Evolutionary conservation across 2,888 invertebrate species (phyloP).

Genomic region (Elegia similella): DNA sequence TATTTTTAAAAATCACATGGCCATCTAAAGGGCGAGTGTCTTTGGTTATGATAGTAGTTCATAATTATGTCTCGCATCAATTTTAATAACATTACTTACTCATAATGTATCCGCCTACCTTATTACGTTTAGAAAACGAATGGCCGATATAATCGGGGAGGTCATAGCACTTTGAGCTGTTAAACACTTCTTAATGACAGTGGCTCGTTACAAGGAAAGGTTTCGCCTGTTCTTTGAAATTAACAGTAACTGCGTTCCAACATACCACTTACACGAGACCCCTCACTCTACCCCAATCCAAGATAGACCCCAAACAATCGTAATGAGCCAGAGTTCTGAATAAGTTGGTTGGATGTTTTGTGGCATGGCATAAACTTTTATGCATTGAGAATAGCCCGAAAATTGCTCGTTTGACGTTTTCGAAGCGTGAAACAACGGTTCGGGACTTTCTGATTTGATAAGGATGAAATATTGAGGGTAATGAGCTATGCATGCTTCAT

Average conservation of each 20-base stretch:
- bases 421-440: constrained; percentile 50
- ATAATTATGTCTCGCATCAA: too few species aligned
- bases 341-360: constrained; percentile 44
- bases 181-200: constrained; percentile 68
- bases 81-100: too few species aligned
- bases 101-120: too few species aligned
- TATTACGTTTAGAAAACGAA: not conserved
- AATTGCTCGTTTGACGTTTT: constrained; percentile 68
- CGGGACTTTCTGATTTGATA: constrained; percentile 31
- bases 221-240: constrained; percentile 71
- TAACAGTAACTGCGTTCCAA: constrained; percentile 59
- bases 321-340: constrained; percentile 32
- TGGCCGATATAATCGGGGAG: constrained; percentile 40
- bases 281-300: constrained; percentile 22
- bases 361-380: constrained; percentile 67
- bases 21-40: too few species aligned
- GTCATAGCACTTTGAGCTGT: constrained; percentile 46
- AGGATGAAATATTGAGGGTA: constrained; percentile 28
- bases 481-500: constrained; percentile 22
- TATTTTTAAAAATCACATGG: too few species aligned
- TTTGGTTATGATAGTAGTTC: too few species aligned
- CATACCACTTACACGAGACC: constrained; percentile 39
- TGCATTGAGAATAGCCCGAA: constrained; percentile 70
- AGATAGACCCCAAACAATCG: not conserved
- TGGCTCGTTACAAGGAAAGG: constrained; percentile 69